Evolutionary conservation across 2,797 vertebrate species (phyloP), one percentile per base, ranked within the genome.

Genomic region (Crypturellus tataupa): DNA sequence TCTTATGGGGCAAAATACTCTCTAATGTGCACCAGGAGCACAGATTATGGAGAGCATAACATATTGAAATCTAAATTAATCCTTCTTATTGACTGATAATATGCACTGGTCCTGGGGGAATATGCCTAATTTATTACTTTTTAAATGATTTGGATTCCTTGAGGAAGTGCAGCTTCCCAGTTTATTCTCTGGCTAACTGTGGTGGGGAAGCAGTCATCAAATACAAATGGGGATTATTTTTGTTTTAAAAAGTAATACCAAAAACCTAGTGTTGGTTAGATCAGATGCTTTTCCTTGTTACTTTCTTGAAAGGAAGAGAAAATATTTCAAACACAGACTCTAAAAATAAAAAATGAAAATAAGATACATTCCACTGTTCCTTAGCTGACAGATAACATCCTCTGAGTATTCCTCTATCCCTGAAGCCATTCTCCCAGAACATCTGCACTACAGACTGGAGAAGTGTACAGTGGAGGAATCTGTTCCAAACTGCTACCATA

Each of bases 21-120:
- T 92, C 80, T 94, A 89, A 97, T 75, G 68, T 95, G 80, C 58
- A 96, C 92, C 75, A 93, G 82, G 91, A 95, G 78, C 49, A 81
- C 94, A 92, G 80, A 95, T 97, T 96, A 87, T 49, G 69, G 80
- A 81, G 85, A 93, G 42, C 55, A 84, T 90, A 96, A 92, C 49
- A 9, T 85, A 93, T 53, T 91, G 92, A 96, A 96, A 91, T 89
- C 92, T 95, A 95, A 96, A 94, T 95, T 95, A 97, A 95, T 94
- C 90, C 65, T 93, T 21, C 39, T 95, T 92, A 94, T 95, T 94
- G 82, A 37, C 86, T 91, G 93, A 96, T 97, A 96, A 93, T 80
- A 85, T 78, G 58, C 55, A 49, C 82, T 53, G 53, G 37, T 84
- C 90, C 78, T 85, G 56, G n/a, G 87, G 91, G 92, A 95, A 92